phyloP scores from a whole-genome alignment of 2,888 invertebrate species.

The Clostera curtula region DNA sequence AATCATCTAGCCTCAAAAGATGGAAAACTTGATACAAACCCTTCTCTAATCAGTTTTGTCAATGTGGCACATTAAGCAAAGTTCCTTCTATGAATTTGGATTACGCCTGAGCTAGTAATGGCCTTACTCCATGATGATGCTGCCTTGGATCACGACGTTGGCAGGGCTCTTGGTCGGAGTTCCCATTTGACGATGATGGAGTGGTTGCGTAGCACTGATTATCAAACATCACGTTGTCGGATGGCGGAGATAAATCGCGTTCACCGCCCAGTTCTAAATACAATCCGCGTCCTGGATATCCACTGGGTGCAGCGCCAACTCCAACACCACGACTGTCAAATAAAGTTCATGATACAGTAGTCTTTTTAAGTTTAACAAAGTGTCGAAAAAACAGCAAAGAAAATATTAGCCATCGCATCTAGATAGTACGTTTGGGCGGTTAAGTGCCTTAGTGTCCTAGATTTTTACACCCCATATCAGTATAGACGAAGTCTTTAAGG shows the following conservation, averaged over 20 bases:
- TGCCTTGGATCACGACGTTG: slow-evolving; percentile 76
- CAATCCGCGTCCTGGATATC: slow-evolving; percentile 81
- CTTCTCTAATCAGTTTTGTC: neutral
- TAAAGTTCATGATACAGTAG: neutral
- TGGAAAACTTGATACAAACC: too few species aligned
- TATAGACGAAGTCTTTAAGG: too few species aligned
- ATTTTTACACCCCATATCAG: too few species aligned
- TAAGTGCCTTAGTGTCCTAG: too few species aligned
- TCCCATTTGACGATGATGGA: slow-evolving; percentile 94
- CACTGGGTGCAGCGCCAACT: slow-evolving; percentile 65
- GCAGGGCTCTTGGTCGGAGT: slow-evolving; percentile 89
- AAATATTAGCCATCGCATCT: neutral
- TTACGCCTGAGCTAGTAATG: neutral
- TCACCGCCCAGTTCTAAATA: slow-evolving; percentile 83
- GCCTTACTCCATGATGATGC: slow-evolving; percentile 77
- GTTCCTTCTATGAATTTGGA: too few species aligned
- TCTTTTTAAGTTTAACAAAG: too few species aligned
- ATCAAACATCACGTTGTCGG: slow-evolving; percentile 95
- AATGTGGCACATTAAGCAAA: neutral
- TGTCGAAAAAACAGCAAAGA: neutral
- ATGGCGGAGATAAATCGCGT: slow-evolving; percentile 87
- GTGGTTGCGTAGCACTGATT: slow-evolving; percentile 97
- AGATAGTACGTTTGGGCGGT: too few species aligned
- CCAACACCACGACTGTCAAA: slow-evolving; percentile 57
- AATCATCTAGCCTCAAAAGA: too few species aligned